Evolutionary conservation across 2,888 invertebrate species (phyloP).

Genomic region (Steromphala cineraria): DNA sequence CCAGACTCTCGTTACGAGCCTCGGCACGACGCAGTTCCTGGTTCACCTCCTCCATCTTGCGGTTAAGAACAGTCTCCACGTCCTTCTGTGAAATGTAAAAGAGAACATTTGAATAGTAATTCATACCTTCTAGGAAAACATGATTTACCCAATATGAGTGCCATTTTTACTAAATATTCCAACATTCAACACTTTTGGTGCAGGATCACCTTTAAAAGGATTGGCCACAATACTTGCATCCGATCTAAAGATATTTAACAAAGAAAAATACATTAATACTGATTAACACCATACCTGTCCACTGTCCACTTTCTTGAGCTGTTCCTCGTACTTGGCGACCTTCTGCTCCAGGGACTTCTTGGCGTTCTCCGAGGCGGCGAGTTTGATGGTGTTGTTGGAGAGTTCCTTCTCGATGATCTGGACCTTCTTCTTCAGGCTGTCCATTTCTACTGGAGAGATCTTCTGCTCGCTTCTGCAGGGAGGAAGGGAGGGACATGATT

Average conservation of each 20-base stretch:
- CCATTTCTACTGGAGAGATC: constrained; percentile 49
- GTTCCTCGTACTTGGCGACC: constrained; percentile 59
- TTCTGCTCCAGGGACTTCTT: constrained; percentile 62
- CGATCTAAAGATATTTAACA: no score
- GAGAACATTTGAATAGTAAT: no score
- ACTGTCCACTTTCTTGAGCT: constrained; percentile 58
- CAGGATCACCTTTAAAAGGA: no score
- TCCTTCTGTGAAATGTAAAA: constrained; percentile 48
- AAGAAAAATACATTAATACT: no score
- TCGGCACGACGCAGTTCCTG: constrained; percentile 72
- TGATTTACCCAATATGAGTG: no score
- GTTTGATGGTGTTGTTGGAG: constrained; percentile 56
- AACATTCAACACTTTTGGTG: no score
- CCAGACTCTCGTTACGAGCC: constrained; percentile 47
- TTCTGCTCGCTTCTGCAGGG: constrained; percentile 48
- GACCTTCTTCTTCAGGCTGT: constrained; percentile 62
- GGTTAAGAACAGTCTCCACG: constrained; percentile 50
- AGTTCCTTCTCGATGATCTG: constrained; percentile 69
- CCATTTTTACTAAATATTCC: no score
- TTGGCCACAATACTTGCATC: no score
- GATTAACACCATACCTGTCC: constrained; percentile 43
- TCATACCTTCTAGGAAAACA: no score
- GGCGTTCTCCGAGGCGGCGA: constrained; percentile 61
- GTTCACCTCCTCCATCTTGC: constrained; percentile 77
- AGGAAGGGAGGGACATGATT: no score